Percentiles rank a stretch among this genome's conserved stretches.
Evolutionary conservation across 2,888 invertebrate species (phyloP).

Genomic region (Dermolepida albohirtum): DNA sequence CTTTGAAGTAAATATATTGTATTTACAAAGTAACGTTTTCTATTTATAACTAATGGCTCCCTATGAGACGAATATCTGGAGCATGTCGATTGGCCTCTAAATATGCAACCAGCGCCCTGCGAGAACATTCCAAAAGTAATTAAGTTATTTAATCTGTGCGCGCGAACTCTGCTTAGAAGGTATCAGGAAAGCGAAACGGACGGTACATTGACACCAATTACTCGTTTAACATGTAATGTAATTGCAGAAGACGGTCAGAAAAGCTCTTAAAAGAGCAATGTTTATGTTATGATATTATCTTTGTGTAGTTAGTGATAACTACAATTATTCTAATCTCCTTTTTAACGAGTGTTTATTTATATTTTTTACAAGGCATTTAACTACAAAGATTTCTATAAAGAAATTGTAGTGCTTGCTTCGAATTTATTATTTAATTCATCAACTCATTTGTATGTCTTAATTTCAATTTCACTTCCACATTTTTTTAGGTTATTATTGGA

Average conservation of each 20-base stretch:
- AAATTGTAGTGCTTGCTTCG: too few relatives aligned
- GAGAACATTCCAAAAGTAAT: conserved; percentile 29
- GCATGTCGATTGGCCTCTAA: conserved; percentile 27
- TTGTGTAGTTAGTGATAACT: too few relatives aligned
- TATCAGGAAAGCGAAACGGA: conserved; percentile 14
- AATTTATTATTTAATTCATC: too few relatives aligned
- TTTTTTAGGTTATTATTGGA: too few relatives aligned
- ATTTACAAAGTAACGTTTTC: conserved; percentile 4
- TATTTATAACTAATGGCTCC: conserved; percentile 16
- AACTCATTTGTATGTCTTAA: too few relatives aligned
- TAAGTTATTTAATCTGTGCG: conserved; percentile 33
- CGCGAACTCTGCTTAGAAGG: neutral
- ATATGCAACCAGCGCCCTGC: conserved; percentile 12
- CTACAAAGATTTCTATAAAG: too few relatives aligned
- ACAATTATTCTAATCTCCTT: conserved; percentile 5
- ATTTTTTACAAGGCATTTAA: too few relatives aligned
- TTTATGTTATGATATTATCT: conserved; percentile 16
- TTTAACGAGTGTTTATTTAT: too few relatives aligned
- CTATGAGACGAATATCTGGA: conserved; percentile 25
- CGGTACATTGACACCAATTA: conserved; percentile 33
- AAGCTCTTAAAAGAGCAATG: neutral
- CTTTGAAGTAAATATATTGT: too few relatives aligned
- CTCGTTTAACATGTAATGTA: conserved; percentile 21
- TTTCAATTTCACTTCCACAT: too few relatives aligned
- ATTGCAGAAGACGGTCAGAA: neutral